Base-by-base conservation (phyloP, 2,888 invertebrate species). In the Eupithecia exiguata region DNA sequence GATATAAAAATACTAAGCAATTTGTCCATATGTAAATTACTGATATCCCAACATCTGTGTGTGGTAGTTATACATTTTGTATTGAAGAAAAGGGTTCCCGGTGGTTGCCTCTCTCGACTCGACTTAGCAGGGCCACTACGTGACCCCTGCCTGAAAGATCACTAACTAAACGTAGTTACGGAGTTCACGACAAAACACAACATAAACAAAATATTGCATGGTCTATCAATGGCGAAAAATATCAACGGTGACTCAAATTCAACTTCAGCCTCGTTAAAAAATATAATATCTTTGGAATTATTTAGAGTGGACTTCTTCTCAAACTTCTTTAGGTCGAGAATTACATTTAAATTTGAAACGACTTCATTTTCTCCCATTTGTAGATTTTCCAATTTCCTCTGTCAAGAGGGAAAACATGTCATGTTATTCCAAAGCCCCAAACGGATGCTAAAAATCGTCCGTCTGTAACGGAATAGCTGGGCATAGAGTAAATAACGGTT, bases 351-450 rank as follows among this genome's bases (percentile, higher is more conserved):
- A 9, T 53, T 53, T 53, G 12, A 58, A 58, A 58, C 12, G 58
- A 12, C 25, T 53, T 12, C 58, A 58, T 58, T 25, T 58, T 5
- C 25, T 58, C 21, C 12, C 5, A 25, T 58, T 58, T 58, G 62
- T 62, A 35, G 16, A 35, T 62, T 62, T 62, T 62, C 62, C 62
- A 62, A 62, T 62, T 62, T 62, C 62, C 62, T 62, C 35, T 18
- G 30, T 62, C 7, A 9, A 7, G 30, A 62, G 35, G 30, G 30
- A 30, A 62, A 62, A 62, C 61, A 58, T 58, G 30, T 62, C 62
- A 62, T 18, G 61, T 35, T 18, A 35, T 18, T 12, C 18, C 35
- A 5, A 61, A 35, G 62, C 30, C 61, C 61, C 25, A 61, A 62
- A 62, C 62, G 35, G 62, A 62, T 62, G 62, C 18, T 62, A 9